Evolutionary conservation across 2,113 vertebrate genomes (phyloP), one percentile per base, ranked within the genome.

Genomic region (Alligator mississippiensis): DNA sequence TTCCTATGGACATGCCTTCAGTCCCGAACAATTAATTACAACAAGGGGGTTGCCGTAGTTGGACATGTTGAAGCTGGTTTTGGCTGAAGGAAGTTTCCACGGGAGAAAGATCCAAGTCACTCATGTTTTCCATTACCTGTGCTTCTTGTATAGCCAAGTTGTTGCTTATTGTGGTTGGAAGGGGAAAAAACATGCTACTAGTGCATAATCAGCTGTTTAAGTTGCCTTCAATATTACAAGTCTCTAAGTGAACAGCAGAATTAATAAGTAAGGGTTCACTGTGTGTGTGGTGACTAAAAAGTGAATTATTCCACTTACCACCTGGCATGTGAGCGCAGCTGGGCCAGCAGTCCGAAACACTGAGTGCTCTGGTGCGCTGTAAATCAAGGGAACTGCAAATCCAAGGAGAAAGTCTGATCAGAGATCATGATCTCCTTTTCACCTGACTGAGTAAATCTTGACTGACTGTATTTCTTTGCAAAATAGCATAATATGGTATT

Each of bases 161-260:
- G 0, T 0, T 68, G 68, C 75, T 85, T 54, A 38, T 1, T 22
- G 11, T 16, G 12, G 18, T 18, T 22, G 34, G 22, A 54, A 19
- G 24, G 34, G 18, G 59, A 14, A 60, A 14, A 18, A 0, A 1
- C 21, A 14, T 3, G 10, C 22, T 80, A 27, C 25, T 61, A 3
- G 66, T 66, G 17, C n/a, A 0, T n/a, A 6, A 4, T 14, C 68
- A 72, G 9, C 62, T 75, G 28, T 85, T 34, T 47, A 79, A 70
- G 18, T 72, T 91, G 60, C 38, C 82, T n/a, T 60, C 47, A 75
- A 16, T 3, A 2, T 27, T 16, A 22, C 77, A 21, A 38, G 16
- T 82, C 87, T 76, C 25, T 15, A 88, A 85, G 54, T 19, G 25
- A 61, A 62, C 6, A 21, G 11, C 3, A 62, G 54, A 85, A 91